phyloP scores from a whole-genome alignment of 2,888 invertebrate genomes.

The Aelia acuminata region DNA sequence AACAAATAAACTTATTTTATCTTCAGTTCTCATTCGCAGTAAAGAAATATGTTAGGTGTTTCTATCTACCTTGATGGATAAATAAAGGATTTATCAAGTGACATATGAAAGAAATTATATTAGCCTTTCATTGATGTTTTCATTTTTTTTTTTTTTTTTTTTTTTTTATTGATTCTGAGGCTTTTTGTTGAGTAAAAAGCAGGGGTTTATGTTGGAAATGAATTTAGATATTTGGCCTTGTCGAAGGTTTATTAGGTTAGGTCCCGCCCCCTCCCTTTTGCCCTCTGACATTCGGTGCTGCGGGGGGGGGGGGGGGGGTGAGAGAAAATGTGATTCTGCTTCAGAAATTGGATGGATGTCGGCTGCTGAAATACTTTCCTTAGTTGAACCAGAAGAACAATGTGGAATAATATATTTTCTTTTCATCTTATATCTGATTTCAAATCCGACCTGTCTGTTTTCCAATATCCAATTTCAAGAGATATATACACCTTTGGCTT shows the following conservation, averaged over 20 bases:
- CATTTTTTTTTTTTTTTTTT: background rate
- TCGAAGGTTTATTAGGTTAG: background rate
- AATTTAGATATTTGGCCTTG: background rate
- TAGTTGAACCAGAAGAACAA: background rate
- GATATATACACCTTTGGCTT: background rate
- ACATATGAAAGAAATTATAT: background rate
- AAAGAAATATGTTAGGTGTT: too few species aligned
- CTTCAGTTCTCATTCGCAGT: too few species aligned
- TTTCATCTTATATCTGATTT: background rate
- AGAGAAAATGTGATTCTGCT: background rate
- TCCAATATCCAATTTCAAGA: background rate
- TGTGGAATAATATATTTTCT: background rate
- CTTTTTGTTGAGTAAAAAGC: background rate
- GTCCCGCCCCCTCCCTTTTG: background rate
- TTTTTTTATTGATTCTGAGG: background rate
- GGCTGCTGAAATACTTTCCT: background rate
- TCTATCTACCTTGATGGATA: too few species aligned
- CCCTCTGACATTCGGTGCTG: background rate
- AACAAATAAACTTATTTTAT: too few species aligned
- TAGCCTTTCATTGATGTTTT: background rate
- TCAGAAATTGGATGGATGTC: background rate
- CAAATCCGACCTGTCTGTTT: background rate
- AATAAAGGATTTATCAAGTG: background rate
- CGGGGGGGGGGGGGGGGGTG: background rate
- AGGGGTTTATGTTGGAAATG: background rate